Base-by-base conservation (phyloP, 2,113 vertebrate species). In the Solea senegalensis region DNA sequence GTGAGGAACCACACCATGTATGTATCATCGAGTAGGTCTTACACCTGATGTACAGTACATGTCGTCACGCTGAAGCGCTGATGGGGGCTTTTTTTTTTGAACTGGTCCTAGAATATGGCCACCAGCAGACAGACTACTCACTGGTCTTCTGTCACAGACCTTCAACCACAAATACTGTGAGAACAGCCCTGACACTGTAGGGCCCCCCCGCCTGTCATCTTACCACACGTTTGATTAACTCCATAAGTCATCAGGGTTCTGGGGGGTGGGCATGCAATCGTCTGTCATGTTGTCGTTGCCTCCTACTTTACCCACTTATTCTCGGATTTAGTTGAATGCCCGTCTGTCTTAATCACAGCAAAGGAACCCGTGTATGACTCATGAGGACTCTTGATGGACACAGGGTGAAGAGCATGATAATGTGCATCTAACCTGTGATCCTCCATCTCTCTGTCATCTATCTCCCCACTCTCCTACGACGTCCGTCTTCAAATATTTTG, bases 211-310 rank as follows among this genome's bases (percentile, higher is more conserved):
- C 81, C 85, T 82, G 83, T 83, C 85, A 83, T 79, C 66, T 82
- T 58, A 83, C 84, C 88, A 86, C 83, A 88, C 72, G 82, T 90
- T 90, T 91, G 84, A 92, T 92, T 86, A 90, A 92, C 83, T 88
- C 83, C 87, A 90, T 83, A 74, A 77, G 76, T 83, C 81, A 74
- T 77, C 71, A 86, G 59, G 45, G 62, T 43, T 65, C 57, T 9
- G 9, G 65, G 68, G 34, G 65, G 8, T 6, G 40, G 72, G 64
- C 72, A 21, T 28, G 14, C 53, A 82, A 46, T 68, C 69, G 50
- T 69, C 67, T 74, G 56, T 59, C 10, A 21, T 82, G 80, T 59
- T 54, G 28, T 81, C 46, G 28, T 55, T 44, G n/a, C 55, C 44
- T 75, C 40, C 34, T 44, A 6, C 51, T 28, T 53, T 67, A 41